Base-by-base conservation (phyloP, 2,888 invertebrate species). In the Cataglyphis rosenhaueri region DNA sequence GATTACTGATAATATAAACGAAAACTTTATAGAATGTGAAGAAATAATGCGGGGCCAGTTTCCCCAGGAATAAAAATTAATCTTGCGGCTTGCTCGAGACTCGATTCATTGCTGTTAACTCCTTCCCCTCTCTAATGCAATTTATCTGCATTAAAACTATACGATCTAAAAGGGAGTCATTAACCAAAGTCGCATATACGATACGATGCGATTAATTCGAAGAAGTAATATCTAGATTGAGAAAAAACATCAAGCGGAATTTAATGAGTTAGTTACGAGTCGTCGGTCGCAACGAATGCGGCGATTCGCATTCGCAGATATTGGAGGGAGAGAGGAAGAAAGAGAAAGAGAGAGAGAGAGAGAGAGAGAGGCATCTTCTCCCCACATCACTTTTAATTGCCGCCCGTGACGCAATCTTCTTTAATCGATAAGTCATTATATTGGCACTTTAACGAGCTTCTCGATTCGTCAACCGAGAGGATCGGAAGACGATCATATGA, bases 341-440 rank as follows among this genome's bases (percentile, higher is more conserved):
- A 25, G 29, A 29, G n/a, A 44, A 5, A 35, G 25, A 25, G 25
- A 21, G 18, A 21, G 12, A 6, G 44, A 48, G 32, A 29, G n/a
- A 48, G 6, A 35, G 25, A 21, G 25, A 21, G 18, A 10, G 18
- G 38, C 25, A 25, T 25, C 25, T 55, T 25, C 25, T 59, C 38
- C 38, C 18, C 57, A 38, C 25, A 57, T 59, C 38, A 35, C 59
- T 73, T 73, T 73, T 73, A 73, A 73, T 73, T 73, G 38, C 35
- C n/a, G 21, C n/a, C 57, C 38, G 59, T 38, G 59, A 73, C 73
- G 59, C 29, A 73, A 25, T 73, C 35, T 35, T 73, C 59, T 73
- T n/a, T 73, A 73, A 73, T 73, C 73, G 61, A 59, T 59, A 59
- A 29, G 38, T 25, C 29, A 59, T 59, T 73, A 73, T 10, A 59